Evolutionary conservation across 2,113 vertebrate species (phyloP).

Genomic region (Montifringilla adamsi): DNA sequence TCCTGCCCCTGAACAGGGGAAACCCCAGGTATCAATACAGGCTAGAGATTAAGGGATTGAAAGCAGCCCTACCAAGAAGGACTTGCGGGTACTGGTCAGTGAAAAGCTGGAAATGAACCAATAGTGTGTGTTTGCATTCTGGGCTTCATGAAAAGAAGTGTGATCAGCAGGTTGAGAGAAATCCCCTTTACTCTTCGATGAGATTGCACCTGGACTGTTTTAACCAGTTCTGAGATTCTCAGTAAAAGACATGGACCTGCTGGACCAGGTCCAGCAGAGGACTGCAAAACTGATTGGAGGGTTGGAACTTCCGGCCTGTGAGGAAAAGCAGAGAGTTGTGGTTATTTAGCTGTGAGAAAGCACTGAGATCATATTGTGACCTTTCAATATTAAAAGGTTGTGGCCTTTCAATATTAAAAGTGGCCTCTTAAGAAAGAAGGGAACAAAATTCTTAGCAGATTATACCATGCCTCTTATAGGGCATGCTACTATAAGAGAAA

Average conservation of each 20-base stretch:
- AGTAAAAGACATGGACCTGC: background rate
- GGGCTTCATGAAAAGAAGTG: background rate
- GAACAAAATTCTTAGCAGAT: background rate
- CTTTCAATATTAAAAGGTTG: background rate
- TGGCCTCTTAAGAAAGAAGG: background rate
- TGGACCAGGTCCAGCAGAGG: background rate
- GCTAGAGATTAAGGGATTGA: background rate
- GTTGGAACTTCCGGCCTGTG: fast-evolving
- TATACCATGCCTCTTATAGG: too few relatives aligned
- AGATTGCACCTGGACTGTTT: background rate
- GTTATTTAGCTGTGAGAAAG: background rate
- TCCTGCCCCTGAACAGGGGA: background rate
- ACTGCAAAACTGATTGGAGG: background rate
- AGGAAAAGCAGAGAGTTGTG: background rate
- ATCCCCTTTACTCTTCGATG: background rate
- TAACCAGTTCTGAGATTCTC: background rate
- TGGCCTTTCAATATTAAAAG: background rate
- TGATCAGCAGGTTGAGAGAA: background rate
- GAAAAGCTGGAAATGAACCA: background rate
- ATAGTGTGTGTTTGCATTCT: background rate
- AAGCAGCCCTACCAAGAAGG: background rate
- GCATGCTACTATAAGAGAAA: background rate
- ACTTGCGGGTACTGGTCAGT: background rate
- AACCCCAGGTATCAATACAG: background rate
- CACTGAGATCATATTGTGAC: background rate